Base-by-base conservation (phyloP, 2,113 vertebrate genomes). In the Ivindomyrus marchei region DNA sequence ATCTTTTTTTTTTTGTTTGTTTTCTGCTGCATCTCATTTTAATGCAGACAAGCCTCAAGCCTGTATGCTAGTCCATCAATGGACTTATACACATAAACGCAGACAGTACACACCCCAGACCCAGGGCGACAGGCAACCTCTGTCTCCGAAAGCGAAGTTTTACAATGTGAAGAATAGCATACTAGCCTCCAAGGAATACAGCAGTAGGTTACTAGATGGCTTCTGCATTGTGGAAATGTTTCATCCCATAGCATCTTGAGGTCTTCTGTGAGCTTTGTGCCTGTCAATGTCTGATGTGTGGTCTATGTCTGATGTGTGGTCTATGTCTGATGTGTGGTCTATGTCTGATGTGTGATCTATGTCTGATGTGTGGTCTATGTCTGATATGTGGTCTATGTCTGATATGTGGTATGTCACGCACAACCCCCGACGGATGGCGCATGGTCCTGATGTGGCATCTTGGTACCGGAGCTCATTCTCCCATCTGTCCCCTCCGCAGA, bases 401-500 rank as follows among this genome's bases (percentile, higher is more conserved):
- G 47, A 49, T 49, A 2, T 49, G 47, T 49, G 31, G 11, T 2
- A 62, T 11, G 58, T 52, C 53, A 7, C 53, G 53, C 6, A 24
- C 53, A 24, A 8, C 5, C 21, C 6, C 8, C n/a, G 21, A 7
- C 3, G 1, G 66, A 31, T 1, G 66, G 10, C 27, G 27, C 85
- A 2, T 66, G 36, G 83, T 15, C 85, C 42, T 88, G 70, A 47
- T 62, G 62, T 89, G 4, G 17, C 47, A 31, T 15, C 49, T 8
- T 42, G 19, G n/a, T 24, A 62, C 58, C 21, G n/a, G 17, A 47
- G n/a, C 31, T n/a, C 36, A 36, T 17, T 53, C 8, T 56, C 36
- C 47, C 17, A 2, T 56, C 50, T 52, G 17, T 42, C 31, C 80
- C 4, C 31, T 21, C 87, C 90, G 84, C 91, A 95, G 94, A 92